Conservation (phyloP, 1,140 invertebrate species). For the Drosophila nigrodunni region DNA sequence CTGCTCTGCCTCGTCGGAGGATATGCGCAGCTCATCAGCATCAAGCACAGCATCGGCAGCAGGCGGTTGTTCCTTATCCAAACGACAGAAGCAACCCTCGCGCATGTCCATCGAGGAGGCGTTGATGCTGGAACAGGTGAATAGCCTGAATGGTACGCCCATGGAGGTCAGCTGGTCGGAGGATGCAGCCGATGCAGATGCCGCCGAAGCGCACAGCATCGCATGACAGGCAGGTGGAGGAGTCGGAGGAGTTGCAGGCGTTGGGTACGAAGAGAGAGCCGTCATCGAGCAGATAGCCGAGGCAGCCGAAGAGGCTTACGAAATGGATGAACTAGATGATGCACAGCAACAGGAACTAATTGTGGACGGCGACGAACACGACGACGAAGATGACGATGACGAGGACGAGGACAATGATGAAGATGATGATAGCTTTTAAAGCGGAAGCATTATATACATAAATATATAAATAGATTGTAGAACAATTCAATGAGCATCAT, state of each 20-base stretch:
- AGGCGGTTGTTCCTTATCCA: slow-evolving; percentile 42
- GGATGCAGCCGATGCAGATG: slow-evolving; percentile 77
- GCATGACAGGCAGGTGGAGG: slow-evolving; percentile 63
- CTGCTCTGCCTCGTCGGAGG: slow-evolving; percentile 84
- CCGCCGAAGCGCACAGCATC: slow-evolving; percentile 32
- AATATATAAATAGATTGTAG: slow-evolving; percentile 47
- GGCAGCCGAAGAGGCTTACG: slow-evolving; percentile 75
- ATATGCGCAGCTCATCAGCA: slow-evolving; percentile 70
- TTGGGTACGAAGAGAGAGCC: slow-evolving; percentile 60
- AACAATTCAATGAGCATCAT: slow-evolving; percentile 53
- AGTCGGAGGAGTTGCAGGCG: slow-evolving; percentile 30
- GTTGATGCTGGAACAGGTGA: slow-evolving; percentile 60
- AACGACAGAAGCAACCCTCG: slow-evolving; percentile 63
- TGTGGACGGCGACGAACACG: slow-evolving; percentile 50
- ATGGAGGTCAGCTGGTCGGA: slow-evolving; percentile 85
- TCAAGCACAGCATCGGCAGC: slow-evolving; percentile 64
- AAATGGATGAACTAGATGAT: slow-evolving; percentile 37
- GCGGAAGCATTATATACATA: slow-evolving; percentile 17
- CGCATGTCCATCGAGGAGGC: slow-evolving; percentile 82
- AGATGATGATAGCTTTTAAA: slow-evolving; percentile 72
- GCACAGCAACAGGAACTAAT: slow-evolving; percentile 57
- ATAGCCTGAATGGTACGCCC: slow-evolving; percentile 80
- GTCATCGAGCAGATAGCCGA: slow-evolving; percentile 69
- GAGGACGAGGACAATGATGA: slow-evolving; percentile 30
- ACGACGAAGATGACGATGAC: slow-evolving; percentile 13